Percentiles rank a stretch among this genome's conserved stretches.
phyloP scores from a whole-genome alignment of 2,888 invertebrate genomes.

The Drosophila eohydei region DNA sequence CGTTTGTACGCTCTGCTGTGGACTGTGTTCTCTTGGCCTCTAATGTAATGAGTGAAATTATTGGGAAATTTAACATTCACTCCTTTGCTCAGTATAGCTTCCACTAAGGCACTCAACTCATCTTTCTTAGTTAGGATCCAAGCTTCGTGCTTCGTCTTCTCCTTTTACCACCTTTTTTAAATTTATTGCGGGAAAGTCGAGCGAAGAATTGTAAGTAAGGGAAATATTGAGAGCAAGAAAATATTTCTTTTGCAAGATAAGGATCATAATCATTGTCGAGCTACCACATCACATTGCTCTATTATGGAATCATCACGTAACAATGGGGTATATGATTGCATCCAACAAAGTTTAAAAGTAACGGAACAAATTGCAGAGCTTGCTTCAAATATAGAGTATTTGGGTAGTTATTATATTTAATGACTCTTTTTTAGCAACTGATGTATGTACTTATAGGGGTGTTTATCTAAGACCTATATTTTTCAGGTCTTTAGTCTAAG shows the following conservation, averaged over 20 bases:
- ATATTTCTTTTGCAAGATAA: not conserved
- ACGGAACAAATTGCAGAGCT: not conserved
- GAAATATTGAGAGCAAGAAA: not conserved
- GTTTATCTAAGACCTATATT: not conserved
- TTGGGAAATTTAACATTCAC: not conserved
- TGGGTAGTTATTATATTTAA: not conserved
- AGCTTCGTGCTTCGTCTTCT: not conserved
- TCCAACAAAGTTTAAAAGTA: not conserved
- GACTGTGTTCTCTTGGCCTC: not conserved
- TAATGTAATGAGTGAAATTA: not conserved
- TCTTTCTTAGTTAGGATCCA: not conserved
- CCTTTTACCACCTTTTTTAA: too few species aligned
- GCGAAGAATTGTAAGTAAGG: not conserved
- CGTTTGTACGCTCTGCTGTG: not conserved
- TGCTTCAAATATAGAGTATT: constrained; percentile 1
- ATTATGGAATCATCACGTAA: not conserved
- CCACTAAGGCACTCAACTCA: not conserved
- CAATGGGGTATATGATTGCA: not conserved
- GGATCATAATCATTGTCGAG: not conserved
- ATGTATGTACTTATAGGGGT: constrained; percentile 4
- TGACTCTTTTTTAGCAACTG: not conserved
- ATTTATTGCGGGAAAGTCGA: not conserved
- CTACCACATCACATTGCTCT: not conserved
- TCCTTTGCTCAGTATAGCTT: not conserved
- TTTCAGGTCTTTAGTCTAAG: not conserved